Conservation (phyloP, 2,888 invertebrate species). For the Archaeoteleia sp. region DNA sequence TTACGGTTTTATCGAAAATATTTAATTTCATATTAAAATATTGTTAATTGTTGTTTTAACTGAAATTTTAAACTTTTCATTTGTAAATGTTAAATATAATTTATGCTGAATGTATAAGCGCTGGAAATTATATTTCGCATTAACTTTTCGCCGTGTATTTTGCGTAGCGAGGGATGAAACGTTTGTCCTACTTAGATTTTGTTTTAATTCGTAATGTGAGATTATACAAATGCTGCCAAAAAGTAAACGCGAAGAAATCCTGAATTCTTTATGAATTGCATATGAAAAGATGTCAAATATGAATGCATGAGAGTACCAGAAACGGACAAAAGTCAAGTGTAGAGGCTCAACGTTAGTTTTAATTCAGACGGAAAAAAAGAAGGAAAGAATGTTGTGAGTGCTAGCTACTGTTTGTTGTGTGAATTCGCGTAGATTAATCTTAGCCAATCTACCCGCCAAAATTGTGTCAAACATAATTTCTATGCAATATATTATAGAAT, state of each 20-base stretch:
- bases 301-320: slow-evolving; percentile 56
- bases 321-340: slow-evolving; percentile 53
- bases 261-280: slow-evolving; percentile 28
- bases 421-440: slow-evolving; percentile 57
- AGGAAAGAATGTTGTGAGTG: slow-evolving; percentile 56
- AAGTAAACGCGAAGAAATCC: neutral
- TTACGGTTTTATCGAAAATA: no score
- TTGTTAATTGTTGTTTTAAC: no score
- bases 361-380: slow-evolving; percentile 58
- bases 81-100: no score
- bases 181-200: slow-evolving; percentile 16
- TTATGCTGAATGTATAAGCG: no score
- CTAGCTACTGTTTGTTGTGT: slow-evolving; percentile 59
- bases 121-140: slow-evolving; percentile 17
- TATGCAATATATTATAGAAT: slow-evolving; percentile 60
- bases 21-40: no score
- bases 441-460: slow-evolving; percentile 65
- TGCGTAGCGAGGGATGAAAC: slow-evolving; percentile 20
- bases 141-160: slow-evolving; percentile 25
- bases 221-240: slow-evolving; percentile 20
- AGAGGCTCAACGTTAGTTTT: slow-evolving; percentile 63
- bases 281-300: slow-evolving; percentile 29
- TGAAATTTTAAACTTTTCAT: no score
- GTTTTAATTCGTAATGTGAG: slow-evolving; percentile 20
- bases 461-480: slow-evolving; percentile 68